Conservation (phyloP, 2,888 invertebrate species). For the Disparrhopalites patrizii region DNA sequence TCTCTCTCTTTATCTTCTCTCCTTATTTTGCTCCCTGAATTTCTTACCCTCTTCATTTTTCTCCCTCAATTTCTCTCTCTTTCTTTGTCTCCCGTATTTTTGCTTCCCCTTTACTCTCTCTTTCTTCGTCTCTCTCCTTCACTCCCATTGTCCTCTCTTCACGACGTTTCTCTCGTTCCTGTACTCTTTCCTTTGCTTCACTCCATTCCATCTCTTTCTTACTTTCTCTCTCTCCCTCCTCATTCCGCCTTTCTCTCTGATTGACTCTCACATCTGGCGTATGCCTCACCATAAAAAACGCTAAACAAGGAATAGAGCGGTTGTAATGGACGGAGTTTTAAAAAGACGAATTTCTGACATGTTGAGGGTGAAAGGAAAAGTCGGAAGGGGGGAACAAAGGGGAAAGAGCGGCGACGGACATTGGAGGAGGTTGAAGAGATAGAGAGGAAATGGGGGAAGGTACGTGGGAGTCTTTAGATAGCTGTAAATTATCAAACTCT, state of each 20-base stretch:
- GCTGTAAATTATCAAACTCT: slow-evolving; percentile 17
- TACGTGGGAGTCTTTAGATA: background rate
- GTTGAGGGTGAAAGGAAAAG: background rate
- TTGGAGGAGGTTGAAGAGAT: no score
- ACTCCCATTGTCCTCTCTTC: background rate
- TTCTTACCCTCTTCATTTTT: background rate
- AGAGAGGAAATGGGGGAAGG: background rate
- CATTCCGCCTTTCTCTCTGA: no score
- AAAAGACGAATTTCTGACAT: background rate
- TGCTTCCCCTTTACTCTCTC: no score
- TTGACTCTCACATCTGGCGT: no score
- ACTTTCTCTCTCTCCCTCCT: no score
- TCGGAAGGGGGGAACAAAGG: background rate
- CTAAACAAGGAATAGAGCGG: background rate
- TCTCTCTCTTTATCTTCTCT: background rate
- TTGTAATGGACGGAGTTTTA: background rate
- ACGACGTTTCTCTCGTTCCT: no score
- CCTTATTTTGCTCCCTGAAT: background rate
- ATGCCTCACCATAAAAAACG: no score
- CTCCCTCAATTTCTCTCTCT: background rate
- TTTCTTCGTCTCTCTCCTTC: no score
- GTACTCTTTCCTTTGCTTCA: no score
- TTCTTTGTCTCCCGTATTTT: background rate
- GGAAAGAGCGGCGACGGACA: no score
- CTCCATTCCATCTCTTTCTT: no score